Conservation (phyloP, 2,888 invertebrate species). For the Tiliacea citrago region DNA sequence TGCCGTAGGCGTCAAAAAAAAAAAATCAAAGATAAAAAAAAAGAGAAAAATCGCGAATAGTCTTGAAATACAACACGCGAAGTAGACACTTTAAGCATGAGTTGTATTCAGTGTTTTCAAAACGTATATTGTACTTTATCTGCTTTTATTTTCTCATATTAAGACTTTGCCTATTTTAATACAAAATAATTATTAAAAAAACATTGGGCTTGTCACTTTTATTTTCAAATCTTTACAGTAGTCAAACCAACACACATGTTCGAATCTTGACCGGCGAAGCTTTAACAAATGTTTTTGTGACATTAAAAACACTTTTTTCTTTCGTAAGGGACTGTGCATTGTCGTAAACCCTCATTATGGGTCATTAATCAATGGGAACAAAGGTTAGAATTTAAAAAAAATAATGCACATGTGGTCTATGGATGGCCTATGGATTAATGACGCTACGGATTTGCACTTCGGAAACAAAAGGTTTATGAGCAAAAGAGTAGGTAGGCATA, state of each 20-base stretch:
- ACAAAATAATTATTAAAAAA: neutral
- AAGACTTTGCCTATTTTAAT: no score
- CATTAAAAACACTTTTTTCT: constrained; percentile 10
- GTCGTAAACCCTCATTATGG: constrained; percentile 68
- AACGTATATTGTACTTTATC: no score
- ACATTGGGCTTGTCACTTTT: neutral
- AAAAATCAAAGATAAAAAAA: no score
- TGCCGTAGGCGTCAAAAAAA: no score
- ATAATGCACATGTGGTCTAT: constrained; percentile 56
- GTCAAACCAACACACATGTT: constrained; percentile 39
- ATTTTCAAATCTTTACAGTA: constrained; percentile 14
- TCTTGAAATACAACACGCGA: no score
- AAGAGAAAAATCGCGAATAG: no score
- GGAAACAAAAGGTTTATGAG: neutral
- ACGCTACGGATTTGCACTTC: neutral
- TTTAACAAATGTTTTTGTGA: constrained; percentile 16
- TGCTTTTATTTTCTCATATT: no score
- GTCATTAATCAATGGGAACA: constrained; percentile 71
- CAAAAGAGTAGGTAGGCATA: no score
- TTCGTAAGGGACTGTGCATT: constrained; percentile 49
- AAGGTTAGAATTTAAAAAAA: constrained; percentile 49
- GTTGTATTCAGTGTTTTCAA: no score
- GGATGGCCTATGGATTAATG: constrained; percentile 9
- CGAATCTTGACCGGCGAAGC: neutral
- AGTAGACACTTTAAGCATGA: no score